Percentiles rank a stretch among this genome's conserved stretches.
Evolutionary conservation across 2,113 vertebrate genomes (phyloP).

Genomic region (Sialia sialis): DNA sequence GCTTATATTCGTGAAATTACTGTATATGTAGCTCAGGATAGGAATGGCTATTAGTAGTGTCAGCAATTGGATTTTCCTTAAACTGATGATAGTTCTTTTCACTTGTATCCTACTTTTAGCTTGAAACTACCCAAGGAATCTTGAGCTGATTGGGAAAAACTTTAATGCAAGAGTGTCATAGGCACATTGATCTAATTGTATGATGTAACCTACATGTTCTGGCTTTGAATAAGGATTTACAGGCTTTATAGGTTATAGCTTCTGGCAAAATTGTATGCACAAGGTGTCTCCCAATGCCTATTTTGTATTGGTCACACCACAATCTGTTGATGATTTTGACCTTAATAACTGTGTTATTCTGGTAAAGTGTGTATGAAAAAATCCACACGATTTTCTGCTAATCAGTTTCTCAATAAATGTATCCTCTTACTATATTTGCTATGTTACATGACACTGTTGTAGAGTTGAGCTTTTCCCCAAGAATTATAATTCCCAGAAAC

Average conservation of each 20-base stretch:
- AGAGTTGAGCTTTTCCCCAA: background rate
- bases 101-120: background rate
- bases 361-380: background rate
- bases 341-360: background rate
- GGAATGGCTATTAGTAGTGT: conserved; percentile 61
- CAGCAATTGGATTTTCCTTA: conserved; percentile 42
- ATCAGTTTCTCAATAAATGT: background rate
- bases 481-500: background rate
- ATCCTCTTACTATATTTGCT: background rate
- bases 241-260: background rate
- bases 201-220: background rate
- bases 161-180: background rate
- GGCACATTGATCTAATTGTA: background rate
- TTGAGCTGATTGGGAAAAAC: background rate
- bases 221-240: background rate
- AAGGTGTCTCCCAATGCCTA: background rate
- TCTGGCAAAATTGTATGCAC: background rate
- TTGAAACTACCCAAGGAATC: background rate
- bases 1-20: too few relatives aligned
- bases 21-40: conserved; percentile 40
- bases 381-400: background rate
- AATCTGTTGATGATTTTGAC: background rate
- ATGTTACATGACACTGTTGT: background rate
- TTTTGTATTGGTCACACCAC: background rate
- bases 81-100: background rate